Evolutionary conservation across 2,113 vertebrate species (phyloP).

Genomic region (Emberiza fucata): DNA sequence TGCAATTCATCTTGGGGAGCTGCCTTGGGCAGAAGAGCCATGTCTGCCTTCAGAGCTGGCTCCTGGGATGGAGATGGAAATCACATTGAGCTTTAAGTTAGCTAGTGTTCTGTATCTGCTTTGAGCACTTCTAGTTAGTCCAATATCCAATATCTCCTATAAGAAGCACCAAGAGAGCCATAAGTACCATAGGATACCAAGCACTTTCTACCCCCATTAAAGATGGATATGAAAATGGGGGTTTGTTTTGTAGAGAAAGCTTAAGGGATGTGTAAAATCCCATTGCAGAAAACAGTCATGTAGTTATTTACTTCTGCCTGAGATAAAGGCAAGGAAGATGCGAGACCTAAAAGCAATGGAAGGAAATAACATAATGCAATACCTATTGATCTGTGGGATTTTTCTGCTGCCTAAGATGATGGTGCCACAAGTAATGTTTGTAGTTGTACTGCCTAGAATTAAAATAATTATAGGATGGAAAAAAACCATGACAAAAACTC

Average conservation of each 20-base stretch:
- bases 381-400: constrained; percentile 22
- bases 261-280: background rate
- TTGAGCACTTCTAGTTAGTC: background rate
- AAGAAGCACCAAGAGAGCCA: background rate
- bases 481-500: background rate
- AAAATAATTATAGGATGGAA: background rate
- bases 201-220: background rate
- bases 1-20: background rate
- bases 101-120: background rate
- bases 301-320: background rate
- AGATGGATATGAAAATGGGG: background rate
- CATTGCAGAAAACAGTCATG: background rate
- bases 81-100: rapidly evolving
- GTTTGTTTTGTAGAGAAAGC: background rate
- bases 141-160: background rate
- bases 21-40: background rate
- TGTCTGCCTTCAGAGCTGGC: rapidly evolving
- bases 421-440: background rate
- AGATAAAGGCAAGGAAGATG: background rate
- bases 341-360: background rate
- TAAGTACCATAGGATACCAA: background rate
- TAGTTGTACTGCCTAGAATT: background rate
- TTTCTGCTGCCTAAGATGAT: background rate
- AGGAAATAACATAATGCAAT: background rate
- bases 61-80: background rate